These are phyloP conservation scores for Rousettus madagascariensis DNA, from an alignment of 2,797 vertebrate species.

Conservation along the genomic window DNA sequence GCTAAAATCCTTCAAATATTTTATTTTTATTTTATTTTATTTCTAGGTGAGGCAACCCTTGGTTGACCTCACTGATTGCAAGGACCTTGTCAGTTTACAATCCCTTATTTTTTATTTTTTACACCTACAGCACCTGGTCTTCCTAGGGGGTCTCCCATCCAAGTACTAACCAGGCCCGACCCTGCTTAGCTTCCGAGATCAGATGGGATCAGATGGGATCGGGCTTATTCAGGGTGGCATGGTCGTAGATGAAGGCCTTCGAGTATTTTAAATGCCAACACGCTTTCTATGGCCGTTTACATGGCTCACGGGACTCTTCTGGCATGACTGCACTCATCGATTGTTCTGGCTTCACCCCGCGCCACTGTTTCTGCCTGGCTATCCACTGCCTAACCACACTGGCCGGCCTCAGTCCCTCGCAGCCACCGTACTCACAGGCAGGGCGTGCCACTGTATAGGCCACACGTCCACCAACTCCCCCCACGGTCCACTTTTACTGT, in stretches of 20 bases:
- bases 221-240: no score
- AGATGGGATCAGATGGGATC: no score
- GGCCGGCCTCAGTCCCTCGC: not conserved
- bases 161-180: no score
- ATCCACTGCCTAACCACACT: not conserved
- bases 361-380: not conserved
- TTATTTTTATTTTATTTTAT: not conserved
- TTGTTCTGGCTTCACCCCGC: not conserved
- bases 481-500: not conserved
- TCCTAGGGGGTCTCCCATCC: no score
- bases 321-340: not conserved
- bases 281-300: not conserved
- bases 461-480: not conserved
- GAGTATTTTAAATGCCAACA: not conserved
- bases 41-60: no score
- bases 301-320: not conserved
- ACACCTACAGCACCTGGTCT: no score
- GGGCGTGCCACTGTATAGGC: not conserved
- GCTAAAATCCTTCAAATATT: not conserved
- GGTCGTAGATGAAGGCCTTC: not conserved
- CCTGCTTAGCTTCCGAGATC: no score
- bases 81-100: no score
- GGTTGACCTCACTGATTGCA: no score
- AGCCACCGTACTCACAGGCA: not conserved
- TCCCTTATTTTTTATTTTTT: no score